Evolutionary conservation across 2,888 invertebrate species (phyloP).

Genomic region (Caradrina clavipalpis): DNA sequence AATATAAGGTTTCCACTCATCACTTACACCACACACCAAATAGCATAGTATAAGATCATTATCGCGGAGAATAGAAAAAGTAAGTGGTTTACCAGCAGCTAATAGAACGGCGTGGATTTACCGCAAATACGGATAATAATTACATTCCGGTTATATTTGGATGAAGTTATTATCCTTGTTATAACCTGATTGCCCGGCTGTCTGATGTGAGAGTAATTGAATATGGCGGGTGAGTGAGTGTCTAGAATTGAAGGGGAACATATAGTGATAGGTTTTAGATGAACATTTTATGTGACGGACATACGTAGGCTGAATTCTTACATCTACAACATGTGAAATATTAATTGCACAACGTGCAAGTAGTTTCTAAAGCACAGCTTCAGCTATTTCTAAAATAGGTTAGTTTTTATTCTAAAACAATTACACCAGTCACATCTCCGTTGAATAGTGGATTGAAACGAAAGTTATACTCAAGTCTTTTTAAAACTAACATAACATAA

Average conservation of each 20-base stretch:
- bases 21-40: conserved; percentile 30
- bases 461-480: no score
- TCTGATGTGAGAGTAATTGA: conserved; percentile 34
- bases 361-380: no score
- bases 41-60: conserved; percentile 58
- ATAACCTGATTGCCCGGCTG: conserved; percentile 8
- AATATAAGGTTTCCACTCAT: not conserved
- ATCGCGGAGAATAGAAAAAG: conserved; percentile 66
- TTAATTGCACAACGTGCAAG: no score
- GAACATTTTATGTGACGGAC: not conserved
- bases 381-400: no score
- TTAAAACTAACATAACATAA: no score
- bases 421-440: no score
- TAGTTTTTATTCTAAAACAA: no score
- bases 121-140: conserved; percentile 46
- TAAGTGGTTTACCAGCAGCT: conserved; percentile 64
- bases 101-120: conserved; percentile 50
- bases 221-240: not conserved
- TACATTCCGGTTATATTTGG: conserved; percentile 17
- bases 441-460: no score
- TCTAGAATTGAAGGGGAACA: not conserved
- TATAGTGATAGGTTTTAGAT: not conserved
- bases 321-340: no score
- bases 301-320: no score
- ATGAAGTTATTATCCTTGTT: conserved; percentile 43